These are phyloP conservation scores for Hyperopisus bebe DNA, from an alignment of 2,113 vertebrate species.

Conservation along the genomic window DNA sequence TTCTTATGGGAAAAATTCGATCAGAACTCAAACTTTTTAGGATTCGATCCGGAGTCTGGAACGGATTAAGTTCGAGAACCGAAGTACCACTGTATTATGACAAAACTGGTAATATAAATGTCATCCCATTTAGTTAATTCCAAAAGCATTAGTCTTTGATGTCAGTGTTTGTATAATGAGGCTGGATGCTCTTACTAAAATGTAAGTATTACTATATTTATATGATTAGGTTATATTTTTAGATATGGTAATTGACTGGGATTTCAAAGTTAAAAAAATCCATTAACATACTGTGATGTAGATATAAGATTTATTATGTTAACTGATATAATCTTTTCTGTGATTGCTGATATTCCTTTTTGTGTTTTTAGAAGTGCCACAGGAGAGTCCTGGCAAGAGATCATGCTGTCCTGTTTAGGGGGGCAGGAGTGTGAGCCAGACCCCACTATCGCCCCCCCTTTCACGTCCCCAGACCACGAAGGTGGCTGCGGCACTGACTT, in stretches of 20 bases:
- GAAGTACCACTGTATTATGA: no score
- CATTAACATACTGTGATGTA: not conserved
- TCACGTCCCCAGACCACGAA: conserved; percentile 60
- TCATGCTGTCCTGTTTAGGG: conserved; percentile 92
- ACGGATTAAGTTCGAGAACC: no score
- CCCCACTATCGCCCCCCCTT: conserved; percentile 62
- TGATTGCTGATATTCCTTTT: not conserved
- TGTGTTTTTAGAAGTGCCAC: conserved; percentile 79
- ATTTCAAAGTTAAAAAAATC: not conserved
- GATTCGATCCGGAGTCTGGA: no score
- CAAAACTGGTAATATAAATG: not conserved
- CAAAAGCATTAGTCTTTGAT: not conserved
- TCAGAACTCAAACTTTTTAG: no score
- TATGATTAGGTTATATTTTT: not conserved
- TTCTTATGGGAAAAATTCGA: no score
- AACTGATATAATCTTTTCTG: not conserved
- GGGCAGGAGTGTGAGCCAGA: conserved; percentile 86
- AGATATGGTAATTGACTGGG: not conserved
- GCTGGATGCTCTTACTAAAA: not conserved
- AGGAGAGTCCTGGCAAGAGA: conserved; percentile 98
- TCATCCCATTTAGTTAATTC: not conserved
- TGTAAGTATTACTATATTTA: not conserved
- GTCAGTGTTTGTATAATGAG: not conserved
- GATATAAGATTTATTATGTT: not conserved
- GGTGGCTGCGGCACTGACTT: conserved; percentile 87